These are phyloP conservation scores for Diabrotica undecimpunctata DNA, from an alignment of 1,140 invertebrate genomes.

Conservation along the genomic window DNA sequence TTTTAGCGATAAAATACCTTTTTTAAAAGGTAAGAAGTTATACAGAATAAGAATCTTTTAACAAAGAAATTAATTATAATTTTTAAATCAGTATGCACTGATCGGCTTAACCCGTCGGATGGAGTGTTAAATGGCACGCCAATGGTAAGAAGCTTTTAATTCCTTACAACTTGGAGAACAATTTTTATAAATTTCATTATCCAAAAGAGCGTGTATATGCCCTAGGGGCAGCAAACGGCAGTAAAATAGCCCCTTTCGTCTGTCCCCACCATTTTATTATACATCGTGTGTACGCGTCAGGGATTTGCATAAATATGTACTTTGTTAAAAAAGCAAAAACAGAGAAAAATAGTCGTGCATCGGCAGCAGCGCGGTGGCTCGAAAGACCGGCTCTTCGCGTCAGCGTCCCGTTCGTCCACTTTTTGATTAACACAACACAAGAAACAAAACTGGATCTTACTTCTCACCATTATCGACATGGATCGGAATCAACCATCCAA, in stretches of 20 bases:
- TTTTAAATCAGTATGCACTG: no score
- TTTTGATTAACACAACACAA: constrained; percentile 15
- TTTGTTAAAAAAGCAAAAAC: constrained; percentile 14
- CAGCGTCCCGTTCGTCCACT: constrained; percentile 3
- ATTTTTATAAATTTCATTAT: not conserved
- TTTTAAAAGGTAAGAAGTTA: no score
- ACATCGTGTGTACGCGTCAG: constrained; percentile 4
- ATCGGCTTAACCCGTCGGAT: no score
- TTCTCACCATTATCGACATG: not conserved
- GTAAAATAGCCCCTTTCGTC: not conserved
- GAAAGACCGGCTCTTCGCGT: not conserved
- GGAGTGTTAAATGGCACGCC: no score
- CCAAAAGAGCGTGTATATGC: not conserved
- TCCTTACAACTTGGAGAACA: no score
- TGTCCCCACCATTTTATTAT: constrained; percentile 7
- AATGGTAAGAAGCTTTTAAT: no score
- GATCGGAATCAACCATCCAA: not conserved
- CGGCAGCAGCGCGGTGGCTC: not conserved
- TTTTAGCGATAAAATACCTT: no score
- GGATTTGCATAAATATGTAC: constrained; percentile 16
- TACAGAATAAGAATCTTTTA: no score
- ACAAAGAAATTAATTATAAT: no score
- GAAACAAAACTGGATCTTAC: constrained; percentile 15
- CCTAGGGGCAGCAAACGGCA: not conserved
- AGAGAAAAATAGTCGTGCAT: constrained; percentile 7